Base-by-base conservation (phyloP, 2,888 invertebrate genomes). In the Hoplodrina ambigua region DNA sequence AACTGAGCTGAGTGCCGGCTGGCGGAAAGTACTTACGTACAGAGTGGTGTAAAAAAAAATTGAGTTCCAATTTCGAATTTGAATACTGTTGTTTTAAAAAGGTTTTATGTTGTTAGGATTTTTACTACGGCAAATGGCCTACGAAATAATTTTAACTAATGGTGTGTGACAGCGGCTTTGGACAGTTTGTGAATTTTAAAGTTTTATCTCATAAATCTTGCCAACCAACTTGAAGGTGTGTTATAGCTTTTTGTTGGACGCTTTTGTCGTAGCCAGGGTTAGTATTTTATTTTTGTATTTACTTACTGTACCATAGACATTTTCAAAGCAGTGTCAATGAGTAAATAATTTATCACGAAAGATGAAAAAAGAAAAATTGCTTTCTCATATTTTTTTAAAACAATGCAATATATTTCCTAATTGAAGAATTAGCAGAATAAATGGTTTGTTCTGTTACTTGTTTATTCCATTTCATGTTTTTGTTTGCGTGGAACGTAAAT, bases 11-110 rank as follows among this genome's bases (percentile, higher is more conserved):
- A 68, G 70, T 82, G 64, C 41, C 37, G 55, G 56, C 46, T 62
- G 64, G 66, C 63, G 56, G 65, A 68, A 62, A 30, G 41, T 41
- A 41, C 41, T 17, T 13, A 44, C 11, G 13, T 61, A 80, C 80
- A 80, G 80, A 37, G 64, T 82, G 80, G 13, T 77, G 54, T 59
- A 25, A 6, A 57, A 78, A 78, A 81, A 56, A 56, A 25, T 41
- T n/a, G 17, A 44, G 37, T 19, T 37, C n/a, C n/a, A 33, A 15
- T 1, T 56, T 57, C 53, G 25, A 25, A 25, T 25, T 25, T 25
- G 25, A 25, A 25, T 19, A 25, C 33, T 11, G 20, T n/a, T n/a
- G 20, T 37, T 50, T 50, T 4, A 20, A 75, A 30, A 19, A 50
- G 7, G n/a, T 15, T 37, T 56, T 8, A 1, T 33, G 33, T 33